phyloP scores from a whole-genome alignment of 2,113 vertebrate genomes.

The Gnathonemus echidnorhynchus region DNA sequence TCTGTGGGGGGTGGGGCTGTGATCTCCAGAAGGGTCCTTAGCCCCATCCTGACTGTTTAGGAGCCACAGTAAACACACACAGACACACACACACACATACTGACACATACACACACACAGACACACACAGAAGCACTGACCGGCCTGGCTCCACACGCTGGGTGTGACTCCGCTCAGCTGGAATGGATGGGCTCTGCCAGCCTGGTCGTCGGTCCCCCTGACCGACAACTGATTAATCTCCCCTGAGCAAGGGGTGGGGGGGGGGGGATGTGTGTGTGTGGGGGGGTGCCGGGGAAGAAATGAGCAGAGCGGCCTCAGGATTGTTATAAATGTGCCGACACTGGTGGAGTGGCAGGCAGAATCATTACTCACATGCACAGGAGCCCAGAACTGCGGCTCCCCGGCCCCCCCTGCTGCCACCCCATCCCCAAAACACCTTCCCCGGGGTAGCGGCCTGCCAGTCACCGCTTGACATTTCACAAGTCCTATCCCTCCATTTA shows the following conservation, averaged over 20 bases:
- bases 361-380: conserved; percentile 63
- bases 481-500: conserved; percentile 38
- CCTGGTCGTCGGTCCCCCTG: conserved; percentile 23
- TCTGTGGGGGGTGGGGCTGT: background rate
- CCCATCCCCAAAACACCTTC: conserved; percentile 12
- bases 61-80: background rate
- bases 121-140: background rate
- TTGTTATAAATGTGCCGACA: conserved; percentile 60
- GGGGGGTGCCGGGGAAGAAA: background rate
- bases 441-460: conserved; percentile 27
- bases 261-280: background rate
- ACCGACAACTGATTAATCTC: conserved; percentile 31
- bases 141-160: background rate
- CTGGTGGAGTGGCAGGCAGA: conserved; percentile 51
- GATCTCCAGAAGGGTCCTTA: background rate
- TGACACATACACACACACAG: background rate
- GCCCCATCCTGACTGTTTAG: background rate
- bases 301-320: conserved; percentile 33
- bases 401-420: conserved; percentile 35
- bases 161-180: conserved; percentile 7
- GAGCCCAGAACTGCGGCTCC: conserved; percentile 48
- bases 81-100: background rate
- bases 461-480: conserved; percentile 51
- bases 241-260: conserved; percentile 13
- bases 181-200: conserved; percentile 24